Percentiles rank a stretch among this genome's conserved stretches.
Evolutionary conservation across 2,113 vertebrate species (phyloP).

Genomic region (Macrotis lagotis): DNA sequence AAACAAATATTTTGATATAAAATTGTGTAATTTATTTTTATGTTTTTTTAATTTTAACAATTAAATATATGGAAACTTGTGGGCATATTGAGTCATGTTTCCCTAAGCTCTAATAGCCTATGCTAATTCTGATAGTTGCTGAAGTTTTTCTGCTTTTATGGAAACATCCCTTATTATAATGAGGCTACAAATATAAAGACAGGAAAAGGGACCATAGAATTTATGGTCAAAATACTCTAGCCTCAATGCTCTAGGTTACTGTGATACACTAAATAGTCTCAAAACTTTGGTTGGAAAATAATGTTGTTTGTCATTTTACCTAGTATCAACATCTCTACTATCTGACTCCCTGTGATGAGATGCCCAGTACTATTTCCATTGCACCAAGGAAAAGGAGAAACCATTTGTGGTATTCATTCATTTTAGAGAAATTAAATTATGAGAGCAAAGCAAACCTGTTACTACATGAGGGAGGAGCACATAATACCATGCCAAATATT

Average conservation of each 20-base stretch:
- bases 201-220: not conserved
- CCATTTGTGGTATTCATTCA: not conserved
- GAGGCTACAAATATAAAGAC: not conserved
- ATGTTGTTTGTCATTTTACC: not conserved
- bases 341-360: not conserved
- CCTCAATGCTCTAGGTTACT: not conserved
- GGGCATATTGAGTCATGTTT: not conserved
- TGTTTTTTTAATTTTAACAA: not conserved
- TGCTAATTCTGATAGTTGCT: not conserved
- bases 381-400: not conserved
- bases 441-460: slow-evolving; percentile 6
- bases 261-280: not conserved
- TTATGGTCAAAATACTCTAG: not conserved
- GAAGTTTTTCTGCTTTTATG: not conserved
- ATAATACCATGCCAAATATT: not conserved
- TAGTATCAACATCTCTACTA: not conserved
- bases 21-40: not conserved
- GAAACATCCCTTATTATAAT: not conserved
- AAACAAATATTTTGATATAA: not conserved
- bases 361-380: not conserved
- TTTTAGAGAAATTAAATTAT: slow-evolving; percentile 29
- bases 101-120: not conserved
- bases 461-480: slow-evolving; percentile 7
- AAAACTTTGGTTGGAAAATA: not conserved
- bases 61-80: not conserved